These are phyloP conservation scores for Sylvicola fuscatus DNA, from an alignment of 2,888 invertebrate genomes.

Conservation along the genomic window DNA sequence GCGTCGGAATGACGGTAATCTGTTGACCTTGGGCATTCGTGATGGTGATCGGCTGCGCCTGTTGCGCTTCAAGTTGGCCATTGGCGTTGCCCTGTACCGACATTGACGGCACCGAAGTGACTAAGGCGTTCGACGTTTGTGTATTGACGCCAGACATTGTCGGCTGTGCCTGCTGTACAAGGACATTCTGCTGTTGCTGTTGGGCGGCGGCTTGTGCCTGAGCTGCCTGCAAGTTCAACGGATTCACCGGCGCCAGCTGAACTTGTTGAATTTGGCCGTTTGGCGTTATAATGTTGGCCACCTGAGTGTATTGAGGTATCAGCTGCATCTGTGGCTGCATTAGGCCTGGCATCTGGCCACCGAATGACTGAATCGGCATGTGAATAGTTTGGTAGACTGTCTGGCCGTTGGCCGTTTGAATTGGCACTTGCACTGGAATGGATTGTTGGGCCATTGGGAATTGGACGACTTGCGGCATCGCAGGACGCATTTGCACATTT, in stretches of 20 bases:
- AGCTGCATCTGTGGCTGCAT: slow-evolving; percentile 43
- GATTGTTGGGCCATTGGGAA: slow-evolving; percentile 32
- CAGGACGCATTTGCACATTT: slow-evolving; percentile 46
- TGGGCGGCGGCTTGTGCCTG: slow-evolving; percentile 10
- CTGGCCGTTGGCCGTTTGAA: slow-evolving; percentile 69
- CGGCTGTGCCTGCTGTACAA: slow-evolving; percentile 9
- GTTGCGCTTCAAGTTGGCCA: slow-evolving; percentile 17
- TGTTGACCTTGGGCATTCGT: slow-evolving; percentile 60
- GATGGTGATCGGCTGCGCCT: slow-evolving; percentile 43
- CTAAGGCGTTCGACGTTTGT: slow-evolving; percentile 6
- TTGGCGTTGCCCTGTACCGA: slow-evolving; percentile 11
- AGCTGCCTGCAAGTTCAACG: slow-evolving; percentile 16
- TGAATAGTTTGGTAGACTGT: slow-evolving; percentile 92
- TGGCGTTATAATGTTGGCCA: slow-evolving; percentile 72
- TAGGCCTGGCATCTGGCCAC: slow-evolving; percentile 35
- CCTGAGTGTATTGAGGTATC: slow-evolving; percentile 63
- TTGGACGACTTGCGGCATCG: slow-evolving; percentile 23
- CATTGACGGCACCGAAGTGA: slow-evolving; percentile 4
- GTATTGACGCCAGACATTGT: slow-evolving; percentile 13
- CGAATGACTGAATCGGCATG: slow-evolving; percentile 69
- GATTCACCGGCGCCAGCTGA: slow-evolving; percentile 49
- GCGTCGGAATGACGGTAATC: slow-evolving; percentile 63
- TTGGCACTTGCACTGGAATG: slow-evolving; percentile 81
- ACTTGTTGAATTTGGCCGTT: slow-evolving; percentile 79
- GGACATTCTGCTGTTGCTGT: slow-evolving; percentile 10